A percentile compares a stretch with the other conserved stretches of the same genome.
Evolutionary conservation across 2,888 invertebrate genomes (phyloP).

Genomic region (Scaptomyza cyrtandrae): DNA sequence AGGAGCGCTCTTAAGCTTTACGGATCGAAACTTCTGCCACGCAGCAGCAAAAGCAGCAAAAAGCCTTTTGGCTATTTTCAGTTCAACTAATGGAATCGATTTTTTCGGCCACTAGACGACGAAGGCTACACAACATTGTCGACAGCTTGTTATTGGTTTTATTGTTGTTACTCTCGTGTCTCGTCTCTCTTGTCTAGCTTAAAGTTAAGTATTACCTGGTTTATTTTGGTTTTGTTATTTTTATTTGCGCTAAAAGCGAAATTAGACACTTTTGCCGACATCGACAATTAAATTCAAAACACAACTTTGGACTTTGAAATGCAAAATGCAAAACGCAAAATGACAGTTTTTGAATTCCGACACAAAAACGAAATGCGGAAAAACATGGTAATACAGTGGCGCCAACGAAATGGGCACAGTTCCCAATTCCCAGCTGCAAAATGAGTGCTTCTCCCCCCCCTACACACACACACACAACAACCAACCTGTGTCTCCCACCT

Average conservation of each 20-base stretch:
- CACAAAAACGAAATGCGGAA: slow-evolving; percentile 66
- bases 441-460: slow-evolving; percentile 7
- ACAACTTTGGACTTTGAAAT: slow-evolving; percentile 42
- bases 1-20: slow-evolving; percentile 41
- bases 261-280: slow-evolving; percentile 76
- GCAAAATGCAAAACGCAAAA: slow-evolving; percentile 67
- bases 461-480: background rate
- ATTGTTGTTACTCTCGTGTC: slow-evolving; percentile 20
- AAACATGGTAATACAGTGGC: slow-evolving; percentile 63
- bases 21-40: slow-evolving; percentile 46
- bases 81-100: slow-evolving; percentile 34
- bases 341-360: slow-evolving; percentile 55
- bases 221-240: slow-evolving; percentile 7
- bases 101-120: slow-evolving; percentile 33
- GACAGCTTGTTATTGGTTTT: slow-evolving; percentile 35
- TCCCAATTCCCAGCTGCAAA: slow-evolving; percentile 32
- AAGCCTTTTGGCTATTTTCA: slow-evolving; percentile 21
- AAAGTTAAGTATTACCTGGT: slow-evolving; percentile 1
- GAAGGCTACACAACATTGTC: slow-evolving; percentile 32
- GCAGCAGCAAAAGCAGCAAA: slow-evolving; percentile 9
- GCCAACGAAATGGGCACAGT: slow-evolving; percentile 72
- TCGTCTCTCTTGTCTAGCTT: slow-evolving; percentile 13
- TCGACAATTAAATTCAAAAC: slow-evolving; percentile 24
- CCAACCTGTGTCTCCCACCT: background rate
- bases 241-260: slow-evolving; percentile 64